Evolutionary conservation across 2,113 vertebrate species (phyloP).

Genomic region (Spea multiplicata): DNA sequence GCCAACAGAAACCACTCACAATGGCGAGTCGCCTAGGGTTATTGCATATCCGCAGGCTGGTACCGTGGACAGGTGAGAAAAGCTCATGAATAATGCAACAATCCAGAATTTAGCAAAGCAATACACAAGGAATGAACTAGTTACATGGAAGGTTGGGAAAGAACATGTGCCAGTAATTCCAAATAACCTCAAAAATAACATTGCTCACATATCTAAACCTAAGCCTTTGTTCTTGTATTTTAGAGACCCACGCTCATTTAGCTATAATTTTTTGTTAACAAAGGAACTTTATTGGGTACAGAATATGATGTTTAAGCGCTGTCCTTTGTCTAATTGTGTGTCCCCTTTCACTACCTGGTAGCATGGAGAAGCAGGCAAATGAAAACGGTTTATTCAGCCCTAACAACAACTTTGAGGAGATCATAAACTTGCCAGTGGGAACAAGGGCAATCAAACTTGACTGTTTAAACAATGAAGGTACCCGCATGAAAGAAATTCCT

Average conservation of each 20-base stretch:
- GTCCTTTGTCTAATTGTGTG: not conserved
- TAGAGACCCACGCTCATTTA: too few relatives aligned
- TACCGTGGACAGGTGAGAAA: slow-evolving; percentile 68
- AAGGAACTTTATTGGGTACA: too few relatives aligned
- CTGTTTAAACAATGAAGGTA: slow-evolving; percentile 67
- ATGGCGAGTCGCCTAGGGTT: slow-evolving; percentile 33
- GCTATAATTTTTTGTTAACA: too few relatives aligned
- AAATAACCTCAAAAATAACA: too few relatives aligned
- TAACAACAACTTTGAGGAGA: slow-evolving; percentile 83
- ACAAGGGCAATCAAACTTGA: slow-evolving; percentile 76
- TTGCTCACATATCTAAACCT: too few relatives aligned
- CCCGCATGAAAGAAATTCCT: slow-evolving; percentile 66
- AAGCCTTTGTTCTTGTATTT: too few relatives aligned
- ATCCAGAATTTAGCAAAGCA: too few relatives aligned
- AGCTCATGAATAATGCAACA: too few relatives aligned
- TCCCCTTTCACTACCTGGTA: slow-evolving; percentile 53
- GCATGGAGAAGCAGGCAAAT: slow-evolving; percentile 64
- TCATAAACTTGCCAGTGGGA: slow-evolving; percentile 79
- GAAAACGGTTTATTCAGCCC: slow-evolving; percentile 81
- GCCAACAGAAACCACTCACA: slow-evolving; percentile 42
- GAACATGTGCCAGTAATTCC: too few relatives aligned
- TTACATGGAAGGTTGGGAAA: too few relatives aligned
- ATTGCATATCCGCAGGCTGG: slow-evolving; percentile 53
- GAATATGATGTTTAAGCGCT: too few relatives aligned
- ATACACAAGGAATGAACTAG: too few relatives aligned